A percentile compares a stretch with the other conserved stretches of the same genome.
phyloP scores from a whole-genome alignment of 2,797 vertebrate species.

The Podarcis lilfordi region DNA sequence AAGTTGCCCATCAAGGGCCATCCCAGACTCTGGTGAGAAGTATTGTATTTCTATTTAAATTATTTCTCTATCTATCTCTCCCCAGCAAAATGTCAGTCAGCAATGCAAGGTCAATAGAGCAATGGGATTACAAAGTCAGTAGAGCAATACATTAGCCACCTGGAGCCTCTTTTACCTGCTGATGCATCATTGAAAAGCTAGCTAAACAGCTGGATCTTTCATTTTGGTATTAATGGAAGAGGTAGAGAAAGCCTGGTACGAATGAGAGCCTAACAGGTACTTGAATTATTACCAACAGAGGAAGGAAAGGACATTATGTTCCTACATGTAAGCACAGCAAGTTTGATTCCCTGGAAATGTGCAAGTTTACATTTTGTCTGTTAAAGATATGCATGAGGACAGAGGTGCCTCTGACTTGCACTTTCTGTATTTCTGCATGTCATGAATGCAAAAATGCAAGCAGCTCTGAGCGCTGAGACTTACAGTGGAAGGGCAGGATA shows the following conservation, averaged over 20 bases:
- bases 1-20: too few relatives aligned
- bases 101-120: slow-evolving; percentile 15
- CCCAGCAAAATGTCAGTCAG: background rate
- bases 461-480: background rate
- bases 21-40: too few relatives aligned
- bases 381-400: background rate
- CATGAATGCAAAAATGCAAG: background rate
- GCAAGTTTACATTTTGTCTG: background rate
- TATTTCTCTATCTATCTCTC: too few relatives aligned
- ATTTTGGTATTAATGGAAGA: background rate
- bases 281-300: background rate
- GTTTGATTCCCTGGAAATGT: background rate
- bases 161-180: background rate
- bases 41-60: too few relatives aligned
- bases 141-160: background rate
- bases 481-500: background rate
- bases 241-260: background rate
- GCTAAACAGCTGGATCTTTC: background rate
- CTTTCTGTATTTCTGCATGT: background rate
- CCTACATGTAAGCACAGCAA: background rate
- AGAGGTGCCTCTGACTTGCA: background rate
- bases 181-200: background rate
- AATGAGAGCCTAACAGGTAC: background rate
- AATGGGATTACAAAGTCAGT: background rate
- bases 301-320: background rate